These are phyloP conservation scores for Neria commutata DNA, from an alignment of 2,888 invertebrate genomes.

Conservation along the genomic window DNA sequence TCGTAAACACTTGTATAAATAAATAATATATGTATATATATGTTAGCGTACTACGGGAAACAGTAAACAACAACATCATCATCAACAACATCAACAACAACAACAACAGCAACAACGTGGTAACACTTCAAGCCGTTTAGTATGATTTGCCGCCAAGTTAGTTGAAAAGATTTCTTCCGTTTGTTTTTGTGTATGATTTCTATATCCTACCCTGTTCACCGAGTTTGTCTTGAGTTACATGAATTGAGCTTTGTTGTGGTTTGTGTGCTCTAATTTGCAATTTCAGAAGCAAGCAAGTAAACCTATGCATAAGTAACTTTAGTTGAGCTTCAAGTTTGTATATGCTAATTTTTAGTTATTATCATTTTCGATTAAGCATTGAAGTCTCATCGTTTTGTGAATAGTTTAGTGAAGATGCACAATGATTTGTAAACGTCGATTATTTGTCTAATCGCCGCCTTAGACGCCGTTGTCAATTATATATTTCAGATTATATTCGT, in stretches of 20 bases:
- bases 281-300: too few relatives aligned
- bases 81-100: slow-evolving; percentile 39
- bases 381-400: too few relatives aligned
- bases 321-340: too few relatives aligned
- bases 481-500: too few relatives aligned
- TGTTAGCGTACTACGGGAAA: slow-evolving; percentile 39
- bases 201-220: slow-evolving; percentile 26
- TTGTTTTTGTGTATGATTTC: slow-evolving; percentile 39
- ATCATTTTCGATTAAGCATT: too few relatives aligned
- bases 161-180: slow-evolving; percentile 37
- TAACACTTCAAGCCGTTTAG: slow-evolving; percentile 59
- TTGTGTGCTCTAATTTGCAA: background rate
- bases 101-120: slow-evolving; percentile 53
- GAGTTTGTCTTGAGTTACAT: background rate
- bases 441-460: too few relatives aligned
- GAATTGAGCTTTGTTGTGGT: background rate
- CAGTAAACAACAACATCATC: slow-evolving; percentile 35
- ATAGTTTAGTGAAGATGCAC: too few relatives aligned
- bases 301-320: too few relatives aligned
- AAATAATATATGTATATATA: slow-evolving; percentile 20
- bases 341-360: too few relatives aligned
- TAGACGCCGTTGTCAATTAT: too few relatives aligned
- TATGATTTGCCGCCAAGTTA: slow-evolving; percentile 59
- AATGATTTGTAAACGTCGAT: too few relatives aligned
- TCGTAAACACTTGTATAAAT: slow-evolving; percentile 7